These are phyloP conservation scores for Netelia fuscicornis DNA, from an alignment of 2,888 invertebrate genomes.

Conservation along the genomic window DNA sequence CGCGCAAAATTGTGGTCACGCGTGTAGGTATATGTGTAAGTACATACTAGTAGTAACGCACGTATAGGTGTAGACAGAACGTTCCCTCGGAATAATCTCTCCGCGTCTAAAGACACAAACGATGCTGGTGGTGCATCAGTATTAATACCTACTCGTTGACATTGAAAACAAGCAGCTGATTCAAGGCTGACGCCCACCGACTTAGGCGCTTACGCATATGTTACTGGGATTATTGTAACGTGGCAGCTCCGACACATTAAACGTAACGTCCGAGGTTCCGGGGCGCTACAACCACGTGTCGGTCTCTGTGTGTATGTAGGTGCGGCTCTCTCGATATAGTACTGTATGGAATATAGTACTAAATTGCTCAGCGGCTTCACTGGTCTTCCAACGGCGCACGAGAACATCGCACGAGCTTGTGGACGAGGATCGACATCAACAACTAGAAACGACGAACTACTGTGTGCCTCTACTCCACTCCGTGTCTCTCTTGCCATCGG, in stretches of 20 bases:
- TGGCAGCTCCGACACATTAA: conserved; percentile 66
- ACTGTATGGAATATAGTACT: neutral
- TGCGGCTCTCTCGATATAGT: no score
- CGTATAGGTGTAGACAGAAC: conserved; percentile 13
- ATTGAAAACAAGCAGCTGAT: conserved; percentile 80
- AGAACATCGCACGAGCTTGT: neutral
- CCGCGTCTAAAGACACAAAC: conserved; percentile 43
- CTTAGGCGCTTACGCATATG: conserved; percentile 46
- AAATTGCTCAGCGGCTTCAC: conserved; percentile 1
- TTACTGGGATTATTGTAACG: conserved; percentile 65
- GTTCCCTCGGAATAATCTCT: conserved; percentile 44
- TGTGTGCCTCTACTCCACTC: no score
- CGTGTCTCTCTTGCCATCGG: neutral
- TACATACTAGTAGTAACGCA: conserved; percentile 14
- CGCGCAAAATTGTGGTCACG: neutral
- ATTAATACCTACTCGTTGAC: conserved; percentile 77
- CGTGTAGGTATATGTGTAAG: neutral
- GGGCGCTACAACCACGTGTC: neutral
- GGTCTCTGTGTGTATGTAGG: no score
- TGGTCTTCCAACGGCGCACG: conserved; percentile 10
- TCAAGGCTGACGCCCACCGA: conserved; percentile 76
- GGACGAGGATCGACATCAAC: neutral
- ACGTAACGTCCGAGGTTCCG: conserved; percentile 64
- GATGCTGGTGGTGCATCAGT: conserved; percentile 53
- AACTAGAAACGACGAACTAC: neutral